Conservation (phyloP, 2,888 invertebrate species). For the Abrostola tripartita region DNA sequence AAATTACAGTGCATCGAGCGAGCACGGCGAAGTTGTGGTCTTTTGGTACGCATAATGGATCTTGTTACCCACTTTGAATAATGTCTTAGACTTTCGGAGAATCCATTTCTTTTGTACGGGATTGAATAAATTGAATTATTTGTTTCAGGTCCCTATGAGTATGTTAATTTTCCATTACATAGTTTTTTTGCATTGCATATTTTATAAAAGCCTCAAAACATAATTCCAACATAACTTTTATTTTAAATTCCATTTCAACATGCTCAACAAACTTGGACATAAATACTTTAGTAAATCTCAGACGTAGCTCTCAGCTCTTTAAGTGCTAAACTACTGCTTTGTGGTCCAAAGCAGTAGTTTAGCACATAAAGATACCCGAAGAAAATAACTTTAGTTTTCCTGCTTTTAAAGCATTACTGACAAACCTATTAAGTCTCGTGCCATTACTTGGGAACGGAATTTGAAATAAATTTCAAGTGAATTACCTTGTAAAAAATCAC, state of each 20-base stretch:
- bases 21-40: slow-evolving; percentile 8
- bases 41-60: slow-evolving; percentile 6
- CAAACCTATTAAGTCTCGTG: slow-evolving; percentile 4
- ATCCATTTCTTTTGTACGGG: slow-evolving; percentile 7
- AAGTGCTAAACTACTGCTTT: no score
- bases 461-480: slow-evolving; percentile 6
- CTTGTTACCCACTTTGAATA: slow-evolving; percentile 20
- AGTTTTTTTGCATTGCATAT: neutral
- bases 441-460: slow-evolving; percentile 2
- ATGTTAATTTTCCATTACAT: no score
- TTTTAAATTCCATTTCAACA: no score
- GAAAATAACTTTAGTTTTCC: neutral
- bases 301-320: no score
- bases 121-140: neutral
- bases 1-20: slow-evolving; percentile 35
- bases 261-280: no score
- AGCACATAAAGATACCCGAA: no score
- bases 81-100: slow-evolving; percentile 5
- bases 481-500: no score
- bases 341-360: no score
- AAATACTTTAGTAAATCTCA: no score
- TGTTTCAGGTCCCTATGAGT: neutral
- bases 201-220: neutral
- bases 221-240: no score
- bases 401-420: slow-evolving; percentile 4